phyloP scores from a whole-genome alignment of 2,797 vertebrate species.

The Champsocephalus gunnari region DNA sequence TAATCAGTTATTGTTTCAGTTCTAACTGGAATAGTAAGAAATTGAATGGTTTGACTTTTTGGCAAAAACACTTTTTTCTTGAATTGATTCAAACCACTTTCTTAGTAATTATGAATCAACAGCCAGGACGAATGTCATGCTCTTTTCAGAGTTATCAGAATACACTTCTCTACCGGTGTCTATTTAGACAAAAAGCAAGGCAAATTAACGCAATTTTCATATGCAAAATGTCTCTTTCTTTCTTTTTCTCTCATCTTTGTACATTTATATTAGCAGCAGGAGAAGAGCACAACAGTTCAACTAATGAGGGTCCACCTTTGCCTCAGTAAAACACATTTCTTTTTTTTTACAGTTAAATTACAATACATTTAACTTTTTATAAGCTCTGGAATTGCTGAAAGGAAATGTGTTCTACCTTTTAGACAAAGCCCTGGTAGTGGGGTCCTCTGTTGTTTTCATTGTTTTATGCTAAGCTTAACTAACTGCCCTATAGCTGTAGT shows the following conservation, averaged over 20 bases:
- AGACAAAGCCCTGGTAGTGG: no score
- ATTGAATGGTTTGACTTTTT: slow-evolving; percentile 3
- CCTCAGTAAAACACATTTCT: background rate
- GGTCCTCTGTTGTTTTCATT: background rate
- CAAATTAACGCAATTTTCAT: background rate
- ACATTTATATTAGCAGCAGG: background rate
- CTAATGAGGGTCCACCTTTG: background rate
- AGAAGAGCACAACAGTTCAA: background rate
- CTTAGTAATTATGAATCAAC: no score
- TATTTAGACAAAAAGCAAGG: background rate
- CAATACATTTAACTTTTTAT: background rate
- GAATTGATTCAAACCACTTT: background rate
- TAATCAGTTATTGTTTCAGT: background rate
- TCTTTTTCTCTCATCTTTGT: background rate
- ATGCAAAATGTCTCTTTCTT: background rate
- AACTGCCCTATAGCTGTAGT: background rate
- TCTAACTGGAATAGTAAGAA: background rate
- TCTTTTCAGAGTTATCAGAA: no score
- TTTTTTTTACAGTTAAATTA: no score
- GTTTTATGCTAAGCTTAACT: background rate
- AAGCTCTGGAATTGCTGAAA: background rate
- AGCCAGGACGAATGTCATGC: no score
- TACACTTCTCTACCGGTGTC: background rate
- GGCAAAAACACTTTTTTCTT: background rate
- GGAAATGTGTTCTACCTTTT: background rate